Conservation (phyloP, 1,140 invertebrate species). For the Anastatus disparis region DNA sequence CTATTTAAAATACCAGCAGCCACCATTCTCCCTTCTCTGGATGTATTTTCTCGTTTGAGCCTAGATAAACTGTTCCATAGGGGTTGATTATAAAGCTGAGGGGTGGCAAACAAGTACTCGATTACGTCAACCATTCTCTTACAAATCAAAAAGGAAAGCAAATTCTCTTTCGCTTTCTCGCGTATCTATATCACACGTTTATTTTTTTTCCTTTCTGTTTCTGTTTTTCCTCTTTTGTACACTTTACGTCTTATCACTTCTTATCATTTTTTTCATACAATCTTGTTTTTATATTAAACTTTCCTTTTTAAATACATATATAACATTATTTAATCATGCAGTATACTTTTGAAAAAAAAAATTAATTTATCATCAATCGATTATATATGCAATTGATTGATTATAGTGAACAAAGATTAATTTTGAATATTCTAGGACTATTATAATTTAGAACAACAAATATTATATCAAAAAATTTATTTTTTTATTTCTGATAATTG, state of each 20-base stretch:
- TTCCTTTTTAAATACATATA: no score
- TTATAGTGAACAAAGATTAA: no score
- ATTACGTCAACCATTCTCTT: no score
- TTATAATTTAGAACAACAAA: no score
- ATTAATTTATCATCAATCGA: no score
- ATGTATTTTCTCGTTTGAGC: slow-evolving; percentile 38
- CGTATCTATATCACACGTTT: not conserved
- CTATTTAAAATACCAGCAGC: slow-evolving; percentile 66
- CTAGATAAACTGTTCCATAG: slow-evolving; percentile 63
- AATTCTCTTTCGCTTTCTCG: not conserved
- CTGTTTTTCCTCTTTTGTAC: not conserved
- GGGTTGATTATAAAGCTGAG: slow-evolving; percentile 58
- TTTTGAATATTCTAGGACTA: no score
- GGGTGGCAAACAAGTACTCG: slow-evolving; percentile 32
- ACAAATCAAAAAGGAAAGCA: slow-evolving; percentile 23
- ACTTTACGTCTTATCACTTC: not conserved
- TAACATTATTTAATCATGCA: no score
- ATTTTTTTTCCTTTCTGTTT: not conserved
- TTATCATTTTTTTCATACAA: not conserved
- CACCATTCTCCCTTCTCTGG: slow-evolving; percentile 40
- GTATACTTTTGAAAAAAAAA: no score
- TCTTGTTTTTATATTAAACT: no score
- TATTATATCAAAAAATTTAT: no score
- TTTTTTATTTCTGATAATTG: no score
- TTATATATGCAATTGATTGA: no score